phyloP scores from a whole-genome alignment of 2,888 invertebrate species.

The Prosapia bicincta region DNA sequence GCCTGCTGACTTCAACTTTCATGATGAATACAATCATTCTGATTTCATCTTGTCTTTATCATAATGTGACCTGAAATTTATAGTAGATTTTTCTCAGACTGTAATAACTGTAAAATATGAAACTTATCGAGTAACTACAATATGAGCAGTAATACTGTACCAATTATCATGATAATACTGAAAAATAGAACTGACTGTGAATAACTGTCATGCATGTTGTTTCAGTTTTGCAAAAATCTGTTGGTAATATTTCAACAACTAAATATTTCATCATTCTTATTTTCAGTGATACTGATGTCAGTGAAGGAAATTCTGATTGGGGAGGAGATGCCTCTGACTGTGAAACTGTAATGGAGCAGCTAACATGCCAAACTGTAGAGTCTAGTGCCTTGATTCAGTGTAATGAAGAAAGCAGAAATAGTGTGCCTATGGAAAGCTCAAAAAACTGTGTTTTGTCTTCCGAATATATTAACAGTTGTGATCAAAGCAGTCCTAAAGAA shows the following conservation, averaged over 20 bases:
- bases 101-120: too few relatives aligned
- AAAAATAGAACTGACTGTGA: not conserved
- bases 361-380: not conserved
- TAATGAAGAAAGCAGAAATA: not conserved
- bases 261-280: too few relatives aligned
- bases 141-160: not conserved
- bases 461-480: not conserved
- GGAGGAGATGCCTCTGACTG: slow-evolving; percentile 29
- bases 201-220: too few relatives aligned
- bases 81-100: too few relatives aligned
- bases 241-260: too few relatives aligned
- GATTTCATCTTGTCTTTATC: too few relatives aligned
- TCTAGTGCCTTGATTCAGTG: not conserved
- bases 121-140: too few relatives aligned
- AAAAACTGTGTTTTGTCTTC: not conserved
- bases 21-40: too few relatives aligned
- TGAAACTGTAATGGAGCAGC: slow-evolving; percentile 28
- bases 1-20: too few relatives aligned
- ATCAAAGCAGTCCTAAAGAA: not conserved
- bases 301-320: slow-evolving; percentile 19
- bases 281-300: slow-evolving; percentile 24
- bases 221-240: too few relatives aligned
- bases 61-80: too few relatives aligned
- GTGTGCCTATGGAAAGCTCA: not conserved
- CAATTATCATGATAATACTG: not conserved